phyloP scores from a whole-genome alignment of 2,888 invertebrate genomes.

The Ceriagrion tenellum region DNA sequence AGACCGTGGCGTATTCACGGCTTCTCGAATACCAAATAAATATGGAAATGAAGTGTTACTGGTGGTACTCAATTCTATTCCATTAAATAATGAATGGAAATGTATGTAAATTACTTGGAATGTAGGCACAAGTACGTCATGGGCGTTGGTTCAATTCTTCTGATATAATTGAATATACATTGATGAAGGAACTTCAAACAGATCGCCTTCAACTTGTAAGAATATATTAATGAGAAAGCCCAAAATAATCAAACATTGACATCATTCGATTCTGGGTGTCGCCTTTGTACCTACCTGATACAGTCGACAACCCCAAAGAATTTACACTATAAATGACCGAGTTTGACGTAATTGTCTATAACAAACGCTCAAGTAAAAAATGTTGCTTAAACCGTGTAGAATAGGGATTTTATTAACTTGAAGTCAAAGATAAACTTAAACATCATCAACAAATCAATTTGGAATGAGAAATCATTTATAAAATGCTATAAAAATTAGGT shows the following conservation, averaged over 20 bases:
- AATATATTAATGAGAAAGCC: background rate
- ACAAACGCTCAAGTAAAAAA: too few relatives aligned
- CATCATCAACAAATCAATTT: too few relatives aligned
- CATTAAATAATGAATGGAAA: conserved; percentile 18
- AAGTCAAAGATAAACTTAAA: too few relatives aligned
- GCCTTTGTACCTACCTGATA: too few relatives aligned
- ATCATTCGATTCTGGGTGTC: too few relatives aligned
- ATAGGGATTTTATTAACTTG: too few relatives aligned
- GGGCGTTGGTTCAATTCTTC: background rate
- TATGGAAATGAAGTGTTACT: background rate
- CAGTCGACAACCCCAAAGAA: too few relatives aligned
- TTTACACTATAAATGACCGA: too few relatives aligned
- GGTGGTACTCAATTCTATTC: background rate
- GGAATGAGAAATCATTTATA: too few relatives aligned
- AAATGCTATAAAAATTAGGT: too few relatives aligned
- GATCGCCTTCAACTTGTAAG: background rate
- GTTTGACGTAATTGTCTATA: too few relatives aligned
- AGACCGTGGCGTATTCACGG: background rate
- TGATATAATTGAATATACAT: background rate
- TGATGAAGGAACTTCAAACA: background rate
- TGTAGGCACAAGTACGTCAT: background rate
- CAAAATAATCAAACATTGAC: background rate
- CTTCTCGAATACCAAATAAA: background rate
- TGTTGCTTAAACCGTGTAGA: too few relatives aligned
- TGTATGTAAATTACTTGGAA: background rate